Percentiles rank a stretch among this genome's conserved stretches.
These are phyloP conservation scores for Dendrolimus kikuchii DNA, from an alignment of 1,140 invertebrate genomes.

Conservation along the genomic window DNA sequence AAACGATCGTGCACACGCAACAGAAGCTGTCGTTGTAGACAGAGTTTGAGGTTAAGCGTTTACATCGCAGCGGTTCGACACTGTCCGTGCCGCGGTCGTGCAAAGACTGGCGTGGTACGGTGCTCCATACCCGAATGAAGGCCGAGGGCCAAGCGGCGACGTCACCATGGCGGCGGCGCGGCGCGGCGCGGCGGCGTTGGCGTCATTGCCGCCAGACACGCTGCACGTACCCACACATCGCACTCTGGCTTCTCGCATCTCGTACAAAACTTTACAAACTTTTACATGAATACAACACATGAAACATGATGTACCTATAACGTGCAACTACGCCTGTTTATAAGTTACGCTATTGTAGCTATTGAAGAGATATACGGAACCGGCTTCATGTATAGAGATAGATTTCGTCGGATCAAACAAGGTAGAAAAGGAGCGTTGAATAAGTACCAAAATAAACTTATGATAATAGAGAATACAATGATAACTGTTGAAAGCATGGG, in stretches of 20 bases:
- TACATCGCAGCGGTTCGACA: slow-evolving; percentile 66
- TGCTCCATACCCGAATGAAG: slow-evolving; percentile 13
- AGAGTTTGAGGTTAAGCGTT: slow-evolving; percentile 54
- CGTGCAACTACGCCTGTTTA: too few relatives aligned
- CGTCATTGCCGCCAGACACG: slow-evolving; percentile 28
- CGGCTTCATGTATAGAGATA: too few relatives aligned
- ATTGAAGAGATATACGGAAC: too few relatives aligned
- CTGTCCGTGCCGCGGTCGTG: slow-evolving; percentile 57
- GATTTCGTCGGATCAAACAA: too few relatives aligned
- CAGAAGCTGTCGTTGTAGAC: slow-evolving; percentile 61
- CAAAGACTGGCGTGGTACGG: slow-evolving; percentile 38
- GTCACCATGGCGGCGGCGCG: slow-evolving; percentile 17
- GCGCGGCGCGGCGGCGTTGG: slow-evolving; percentile 26
- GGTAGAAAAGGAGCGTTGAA: too few relatives aligned
- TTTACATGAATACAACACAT: slow-evolving; percentile 4
- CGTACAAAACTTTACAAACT: slow-evolving; percentile 19
- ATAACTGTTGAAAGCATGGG: too few relatives aligned
- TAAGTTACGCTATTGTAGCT: too few relatives aligned
- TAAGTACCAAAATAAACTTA: too few relatives aligned
- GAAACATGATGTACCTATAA: too few relatives aligned
- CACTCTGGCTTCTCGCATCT: slow-evolving; percentile 3
- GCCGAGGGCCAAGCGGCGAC: slow-evolving; percentile 24
- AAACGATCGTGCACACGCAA: slow-evolving; percentile 46
- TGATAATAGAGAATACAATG: too few relatives aligned
- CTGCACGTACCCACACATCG: slow-evolving; percentile 3